phyloP scores from a whole-genome alignment of 1,140 invertebrate species.

The Ceratina australensis region DNA sequence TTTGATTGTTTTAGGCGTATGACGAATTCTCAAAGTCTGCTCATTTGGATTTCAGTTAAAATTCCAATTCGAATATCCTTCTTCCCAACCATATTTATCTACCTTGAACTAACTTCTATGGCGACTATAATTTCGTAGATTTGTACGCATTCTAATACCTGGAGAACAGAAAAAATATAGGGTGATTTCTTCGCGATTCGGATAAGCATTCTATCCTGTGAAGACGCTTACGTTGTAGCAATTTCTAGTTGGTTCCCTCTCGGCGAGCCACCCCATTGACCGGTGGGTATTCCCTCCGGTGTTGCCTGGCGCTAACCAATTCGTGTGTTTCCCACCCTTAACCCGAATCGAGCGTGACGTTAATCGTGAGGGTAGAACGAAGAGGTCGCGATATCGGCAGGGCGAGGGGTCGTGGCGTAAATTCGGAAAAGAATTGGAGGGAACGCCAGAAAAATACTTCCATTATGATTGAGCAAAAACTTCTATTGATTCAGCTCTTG shows the following conservation, averaged over 20 bases:
- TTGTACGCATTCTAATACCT: too few relatives aligned
- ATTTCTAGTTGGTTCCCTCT: constrained; percentile 65
- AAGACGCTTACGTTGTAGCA: constrained; percentile 64
- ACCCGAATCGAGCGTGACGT: constrained; percentile 55
- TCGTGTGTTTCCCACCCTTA: constrained; percentile 65
- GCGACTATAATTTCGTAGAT: not conserved
- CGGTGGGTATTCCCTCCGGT: constrained; percentile 60
- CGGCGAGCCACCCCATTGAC: constrained; percentile 52
- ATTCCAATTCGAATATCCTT: not conserved
- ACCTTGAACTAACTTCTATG: not conserved
- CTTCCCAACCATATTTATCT: too few relatives aligned
- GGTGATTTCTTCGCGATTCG: not conserved
- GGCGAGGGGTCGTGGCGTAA: constrained; percentile 29
- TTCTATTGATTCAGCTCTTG: constrained; percentile 1
- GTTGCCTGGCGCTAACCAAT: constrained; percentile 62
- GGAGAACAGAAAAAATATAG: too few relatives aligned
- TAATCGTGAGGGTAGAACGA: constrained; percentile 47
- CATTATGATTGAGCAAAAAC: constrained; percentile 3
- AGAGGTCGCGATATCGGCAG: constrained; percentile 19
- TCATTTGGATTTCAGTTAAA: not conserved
- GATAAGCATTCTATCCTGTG: constrained; percentile 38
- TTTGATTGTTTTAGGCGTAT: too few relatives aligned
- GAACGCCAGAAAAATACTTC: constrained; percentile 32
- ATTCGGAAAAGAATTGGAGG: constrained; percentile 49
- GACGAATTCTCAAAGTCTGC: too few relatives aligned